Percentiles rank a stretch among this genome's conserved stretches.
Evolutionary conservation across 2,888 invertebrate genomes (phyloP).

Genomic region (Aporophyla lueneburgensis): DNA sequence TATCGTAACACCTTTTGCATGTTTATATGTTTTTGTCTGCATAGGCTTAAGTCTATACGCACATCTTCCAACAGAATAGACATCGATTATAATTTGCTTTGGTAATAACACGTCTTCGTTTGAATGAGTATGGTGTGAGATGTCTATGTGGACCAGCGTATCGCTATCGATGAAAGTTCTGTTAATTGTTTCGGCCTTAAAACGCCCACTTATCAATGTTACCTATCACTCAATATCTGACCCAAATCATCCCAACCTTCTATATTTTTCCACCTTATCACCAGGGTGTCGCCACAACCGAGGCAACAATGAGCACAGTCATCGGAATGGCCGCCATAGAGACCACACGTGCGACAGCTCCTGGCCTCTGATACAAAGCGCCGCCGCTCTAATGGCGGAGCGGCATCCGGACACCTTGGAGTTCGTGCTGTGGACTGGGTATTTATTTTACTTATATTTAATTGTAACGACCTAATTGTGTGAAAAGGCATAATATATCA

Average conservation of each 20-base stretch:
- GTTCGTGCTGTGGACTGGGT: slow-evolving; percentile 99
- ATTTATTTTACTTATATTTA: too few relatives aligned
- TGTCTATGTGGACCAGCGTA: too few relatives aligned
- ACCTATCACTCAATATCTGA: not conserved
- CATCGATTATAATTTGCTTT: not conserved
- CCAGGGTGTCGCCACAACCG: slow-evolving; percentile 87
- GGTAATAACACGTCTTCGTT: not conserved
- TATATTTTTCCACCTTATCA: not conserved
- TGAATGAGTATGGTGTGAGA: not conserved
- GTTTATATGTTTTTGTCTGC: not conserved
- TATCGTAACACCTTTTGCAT: not conserved
- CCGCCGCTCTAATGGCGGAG: slow-evolving; percentile 96
- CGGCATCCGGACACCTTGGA: slow-evolving; percentile 96
- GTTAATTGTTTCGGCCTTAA: not conserved
- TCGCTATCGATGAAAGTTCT: not conserved
- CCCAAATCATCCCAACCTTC: not conserved
- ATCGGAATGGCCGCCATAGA: slow-evolving; percentile 87
- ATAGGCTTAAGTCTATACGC: not conserved
- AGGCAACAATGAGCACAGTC: slow-evolving; percentile 89
- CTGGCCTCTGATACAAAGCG: slow-evolving; percentile 97
- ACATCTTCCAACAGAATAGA: not conserved
- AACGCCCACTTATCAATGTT: not conserved
- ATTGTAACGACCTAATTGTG: too few relatives aligned
- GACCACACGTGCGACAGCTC: slow-evolving; percentile 96
- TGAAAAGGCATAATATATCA: too few relatives aligned